Percentiles rank a stretch among this genome's conserved stretches.
phyloP scores from a whole-genome alignment of 2,113 vertebrate genomes.

The Choloepus hoffmanni region DNA sequence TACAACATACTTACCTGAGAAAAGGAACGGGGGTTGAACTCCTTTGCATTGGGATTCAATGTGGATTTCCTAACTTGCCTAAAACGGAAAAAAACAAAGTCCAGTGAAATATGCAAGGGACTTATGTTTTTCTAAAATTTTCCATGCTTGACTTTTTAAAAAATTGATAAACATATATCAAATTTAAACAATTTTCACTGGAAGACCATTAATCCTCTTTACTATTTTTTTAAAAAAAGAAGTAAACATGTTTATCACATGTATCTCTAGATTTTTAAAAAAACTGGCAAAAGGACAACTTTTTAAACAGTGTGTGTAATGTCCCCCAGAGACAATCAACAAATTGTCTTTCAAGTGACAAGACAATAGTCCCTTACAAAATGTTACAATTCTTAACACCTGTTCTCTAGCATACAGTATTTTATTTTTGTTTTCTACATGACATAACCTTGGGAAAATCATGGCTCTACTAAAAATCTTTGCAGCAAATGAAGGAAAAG shows the following conservation, averaged over 20 bases:
- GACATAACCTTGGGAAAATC: background rate
- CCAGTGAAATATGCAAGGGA: constrained; percentile 47
- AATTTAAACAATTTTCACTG: constrained; percentile 16
- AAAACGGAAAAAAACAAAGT: constrained; percentile 32
- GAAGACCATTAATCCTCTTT: background rate
- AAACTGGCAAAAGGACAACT: background rate
- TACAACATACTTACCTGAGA: constrained; percentile 90
- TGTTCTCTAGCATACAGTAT: background rate
- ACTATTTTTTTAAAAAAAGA: background rate
- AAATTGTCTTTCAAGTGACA: background rate
- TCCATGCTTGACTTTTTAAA: background rate
- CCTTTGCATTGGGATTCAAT: constrained; percentile 98
- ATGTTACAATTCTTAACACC: background rate
- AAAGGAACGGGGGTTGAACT: constrained; percentile 97
- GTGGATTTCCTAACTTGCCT: constrained; percentile 99
- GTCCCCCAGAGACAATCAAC: constrained; percentile 13
- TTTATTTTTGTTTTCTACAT: constrained; percentile 3
- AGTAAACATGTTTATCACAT: background rate
- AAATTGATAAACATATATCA: background rate
- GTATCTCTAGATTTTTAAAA: background rate
- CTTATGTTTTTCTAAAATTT: background rate
- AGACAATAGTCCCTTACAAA: background rate
- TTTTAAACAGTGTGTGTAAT: background rate
- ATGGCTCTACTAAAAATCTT: background rate
- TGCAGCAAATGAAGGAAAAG: background rate